These are phyloP conservation scores for Athene noctua DNA, from an alignment of 2,113 vertebrate genomes.

Conservation along the genomic window DNA sequence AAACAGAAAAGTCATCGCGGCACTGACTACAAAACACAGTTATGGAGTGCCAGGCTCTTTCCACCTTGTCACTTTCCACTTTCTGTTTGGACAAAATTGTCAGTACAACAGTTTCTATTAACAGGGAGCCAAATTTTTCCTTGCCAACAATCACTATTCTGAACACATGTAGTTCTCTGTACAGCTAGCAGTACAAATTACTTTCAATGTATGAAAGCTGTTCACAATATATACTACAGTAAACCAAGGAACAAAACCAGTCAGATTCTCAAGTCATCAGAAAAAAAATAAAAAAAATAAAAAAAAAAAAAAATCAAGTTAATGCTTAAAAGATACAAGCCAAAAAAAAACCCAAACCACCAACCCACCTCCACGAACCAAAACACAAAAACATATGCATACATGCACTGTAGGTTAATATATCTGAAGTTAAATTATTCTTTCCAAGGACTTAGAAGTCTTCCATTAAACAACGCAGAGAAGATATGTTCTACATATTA, in stretches of 20 bases:
- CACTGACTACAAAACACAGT: background rate
- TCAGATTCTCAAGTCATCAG: background rate
- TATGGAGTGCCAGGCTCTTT: background rate
- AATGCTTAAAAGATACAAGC: background rate
- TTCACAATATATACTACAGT: background rate
- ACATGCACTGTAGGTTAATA: background rate
- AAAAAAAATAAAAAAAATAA: background rate
- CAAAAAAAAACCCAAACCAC: background rate
- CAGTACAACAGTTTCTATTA: background rate
- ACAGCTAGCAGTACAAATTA: background rate
- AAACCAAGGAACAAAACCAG: background rate
- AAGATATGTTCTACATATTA: background rate
- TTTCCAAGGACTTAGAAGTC: background rate
- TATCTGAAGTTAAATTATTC: background rate
- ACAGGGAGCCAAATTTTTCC: background rate
- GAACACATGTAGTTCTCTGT: background rate
- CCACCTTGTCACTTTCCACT: background rate
- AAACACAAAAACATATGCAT: background rate
- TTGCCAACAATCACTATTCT: background rate
- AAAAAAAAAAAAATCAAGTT: background rate
- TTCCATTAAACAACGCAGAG: background rate
- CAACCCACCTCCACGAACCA: background rate
- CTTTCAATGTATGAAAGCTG: background rate
- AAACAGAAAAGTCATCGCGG: background rate
- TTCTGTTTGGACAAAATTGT: background rate